Evolutionary conservation across 2,113 vertebrate species (phyloP), one percentile per base, ranked within the genome.

Genomic region (Limnothrissa miodon): DNA sequence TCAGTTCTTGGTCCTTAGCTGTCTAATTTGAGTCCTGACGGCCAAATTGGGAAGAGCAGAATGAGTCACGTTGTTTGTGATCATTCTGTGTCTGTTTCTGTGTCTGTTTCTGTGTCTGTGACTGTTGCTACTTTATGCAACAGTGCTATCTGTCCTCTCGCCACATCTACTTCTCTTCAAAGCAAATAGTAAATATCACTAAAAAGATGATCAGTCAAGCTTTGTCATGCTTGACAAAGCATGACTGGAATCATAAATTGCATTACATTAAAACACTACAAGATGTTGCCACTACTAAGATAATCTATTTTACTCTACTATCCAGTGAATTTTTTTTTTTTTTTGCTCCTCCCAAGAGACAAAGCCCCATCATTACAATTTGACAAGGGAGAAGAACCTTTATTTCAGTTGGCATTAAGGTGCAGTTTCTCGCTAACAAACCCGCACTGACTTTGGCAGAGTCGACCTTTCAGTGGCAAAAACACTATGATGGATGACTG

Each of bases 391-490:
- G 33, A 74, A 74, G 66, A 36, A 33, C 1, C 25, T 70, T 15
- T 1, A 33, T 29, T 36, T 15, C 13, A 13, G 66, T 74, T 74
- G 66, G 10, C 66, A 36, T 10, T 15, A 74, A 74, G 66, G 29
- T 36, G 66, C 33, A 36, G 66, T 74, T 74, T 74, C 66, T 25
- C 13, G 11, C 36, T 36, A 17, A 74, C 59, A 25, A 66, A 70
- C 44, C 45, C 62, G 62, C 53, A 23, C 45, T 86, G 84, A 86
- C 83, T 83, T 84, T 84, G 83, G 86, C 51, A 56, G 45, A 80
- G 46, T 74, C 86, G 79, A 86, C 83, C 85, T 86, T 86, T 88
- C 25, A 86, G 53, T 36, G 11, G 66, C 66, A 86, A 81, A 29
- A 59, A 59, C 79, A 29, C 33, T 45, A 78, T 86, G 87, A 86